These are phyloP conservation scores for Albula glossodonta DNA, from an alignment of 2,113 vertebrate genomes.

Conservation along the genomic window DNA sequence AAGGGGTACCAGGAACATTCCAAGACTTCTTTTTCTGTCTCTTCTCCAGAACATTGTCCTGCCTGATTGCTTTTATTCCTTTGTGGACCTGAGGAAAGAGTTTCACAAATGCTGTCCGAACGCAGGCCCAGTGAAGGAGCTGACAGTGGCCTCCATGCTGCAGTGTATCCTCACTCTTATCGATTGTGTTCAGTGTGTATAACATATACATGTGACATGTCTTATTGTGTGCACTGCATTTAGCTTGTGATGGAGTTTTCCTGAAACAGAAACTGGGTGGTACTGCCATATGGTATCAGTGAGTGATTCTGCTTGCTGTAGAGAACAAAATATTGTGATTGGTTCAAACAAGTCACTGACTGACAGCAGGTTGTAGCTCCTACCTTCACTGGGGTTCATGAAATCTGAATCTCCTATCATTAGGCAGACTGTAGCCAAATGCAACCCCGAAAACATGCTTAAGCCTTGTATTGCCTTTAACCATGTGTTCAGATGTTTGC, in stretches of 20 bases:
- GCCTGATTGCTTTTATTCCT: slow-evolving; percentile 90
- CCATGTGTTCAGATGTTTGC: slow-evolving; percentile 71
- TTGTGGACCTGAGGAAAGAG: slow-evolving; percentile 87
- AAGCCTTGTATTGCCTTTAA: slow-evolving; percentile 46
- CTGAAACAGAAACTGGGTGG: no score
- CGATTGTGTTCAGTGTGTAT: neutral
- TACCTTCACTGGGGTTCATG: no score
- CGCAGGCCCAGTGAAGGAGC: slow-evolving; percentile 72
- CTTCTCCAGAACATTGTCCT: slow-evolving; percentile 81
- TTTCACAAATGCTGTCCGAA: slow-evolving; percentile 84
- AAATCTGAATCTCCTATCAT: no score
- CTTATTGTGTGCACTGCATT: neutral
- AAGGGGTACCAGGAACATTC: neutral
- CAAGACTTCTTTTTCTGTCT: slow-evolving; percentile 17
- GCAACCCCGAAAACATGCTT: neutral
- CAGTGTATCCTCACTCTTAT: slow-evolving; percentile 83
- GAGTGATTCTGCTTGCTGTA: no score
- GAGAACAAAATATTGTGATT: no score
- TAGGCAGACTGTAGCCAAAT: neutral
- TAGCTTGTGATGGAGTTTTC: neutral
- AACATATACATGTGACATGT: neutral
- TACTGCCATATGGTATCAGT: no score
- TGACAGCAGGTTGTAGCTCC: no score
- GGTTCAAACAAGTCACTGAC: no score
- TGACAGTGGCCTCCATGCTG: slow-evolving; percentile 82